Evolutionary conservation across 2,888 invertebrate genomes (phyloP).

Genomic region (Drosophila gaucha): DNA sequence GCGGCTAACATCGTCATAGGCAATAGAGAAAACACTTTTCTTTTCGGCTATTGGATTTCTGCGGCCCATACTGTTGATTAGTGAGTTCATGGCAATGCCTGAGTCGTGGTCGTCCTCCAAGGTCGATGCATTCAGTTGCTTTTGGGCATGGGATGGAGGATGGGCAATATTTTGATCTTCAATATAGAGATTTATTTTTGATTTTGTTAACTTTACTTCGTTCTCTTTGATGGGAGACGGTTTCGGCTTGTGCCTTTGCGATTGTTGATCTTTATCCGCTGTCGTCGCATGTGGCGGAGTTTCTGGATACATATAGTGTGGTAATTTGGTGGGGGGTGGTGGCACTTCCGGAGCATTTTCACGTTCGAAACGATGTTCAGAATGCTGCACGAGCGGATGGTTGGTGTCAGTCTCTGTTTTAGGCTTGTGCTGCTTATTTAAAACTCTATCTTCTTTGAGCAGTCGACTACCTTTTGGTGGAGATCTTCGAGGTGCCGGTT

Average conservation of each 20-base stretch:
- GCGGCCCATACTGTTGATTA: conserved; percentile 86
- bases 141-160: conserved; percentile 77
- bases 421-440: conserved; percentile 86
- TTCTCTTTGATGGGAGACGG: conserved; percentile 85
- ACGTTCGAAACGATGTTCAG: conserved; percentile 91
- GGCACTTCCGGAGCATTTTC: conserved; percentile 84
- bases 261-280: conserved; percentile 54
- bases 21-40: conserved; percentile 96
- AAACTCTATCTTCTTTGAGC: conserved; percentile 85
- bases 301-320: conserved; percentile 87
- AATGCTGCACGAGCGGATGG: conserved; percentile 91
- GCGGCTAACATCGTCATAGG: conserved; percentile 93
- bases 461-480: conserved; percentile 81
- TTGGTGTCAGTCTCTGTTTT: conserved; percentile 86
- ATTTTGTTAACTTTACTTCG: conserved; percentile 82
- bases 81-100: conserved; percentile 90
- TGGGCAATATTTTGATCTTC: conserved; percentile 74
- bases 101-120: conserved; percentile 90
- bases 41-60: conserved; percentile 92
- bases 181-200: conserved; percentile 79
- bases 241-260: conserved; percentile 68
- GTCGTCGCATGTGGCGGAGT: conserved; percentile 85
- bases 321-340: conserved; percentile 87
- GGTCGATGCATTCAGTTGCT: conserved; percentile 87
- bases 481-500: conserved; percentile 85